Conservation (phyloP, 2,888 invertebrate genomes). For the Epirrita christyi region DNA sequence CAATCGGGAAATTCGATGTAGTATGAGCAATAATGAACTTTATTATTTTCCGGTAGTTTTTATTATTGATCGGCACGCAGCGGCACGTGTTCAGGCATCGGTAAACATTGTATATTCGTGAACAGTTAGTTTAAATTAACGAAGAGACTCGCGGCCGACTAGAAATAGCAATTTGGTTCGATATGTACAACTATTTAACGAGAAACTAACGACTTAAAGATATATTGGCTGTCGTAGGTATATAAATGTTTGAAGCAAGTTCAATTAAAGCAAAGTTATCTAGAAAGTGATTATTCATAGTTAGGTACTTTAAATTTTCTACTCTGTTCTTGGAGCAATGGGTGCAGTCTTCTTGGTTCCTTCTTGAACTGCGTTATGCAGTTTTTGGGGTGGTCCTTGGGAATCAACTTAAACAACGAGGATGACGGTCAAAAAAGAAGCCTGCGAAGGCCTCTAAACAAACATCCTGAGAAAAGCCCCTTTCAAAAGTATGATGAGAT, state of each 20-base stretch:
- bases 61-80: constrained; percentile 41
- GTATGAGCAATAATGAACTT: constrained; percentile 26
- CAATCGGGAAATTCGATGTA: constrained; percentile 31
- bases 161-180: constrained; percentile 51
- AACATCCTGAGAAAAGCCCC: no score
- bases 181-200: constrained; percentile 49
- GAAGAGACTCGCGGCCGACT: constrained; percentile 49
- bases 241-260: constrained; percentile 36
- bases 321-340: no score
- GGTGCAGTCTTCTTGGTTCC: no score
- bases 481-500: no score
- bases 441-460: no score
- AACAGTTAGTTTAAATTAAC: constrained; percentile 62
- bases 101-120: constrained; percentile 52
- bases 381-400: no score
- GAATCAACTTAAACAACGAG: no score
- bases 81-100: constrained; percentile 54
- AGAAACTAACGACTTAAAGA: constrained; percentile 44
- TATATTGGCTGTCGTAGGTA: constrained; percentile 36
- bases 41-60: constrained; percentile 21
- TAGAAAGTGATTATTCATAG: constrained; percentile 30
- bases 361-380: no score
- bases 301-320: constrained; percentile 8
- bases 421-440: no score
- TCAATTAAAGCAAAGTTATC: constrained; percentile 39